Evolutionary conservation across 2,888 invertebrate species (phyloP), one percentile per base, ranked within the genome.

Genomic region (Ophion costatus): DNA sequence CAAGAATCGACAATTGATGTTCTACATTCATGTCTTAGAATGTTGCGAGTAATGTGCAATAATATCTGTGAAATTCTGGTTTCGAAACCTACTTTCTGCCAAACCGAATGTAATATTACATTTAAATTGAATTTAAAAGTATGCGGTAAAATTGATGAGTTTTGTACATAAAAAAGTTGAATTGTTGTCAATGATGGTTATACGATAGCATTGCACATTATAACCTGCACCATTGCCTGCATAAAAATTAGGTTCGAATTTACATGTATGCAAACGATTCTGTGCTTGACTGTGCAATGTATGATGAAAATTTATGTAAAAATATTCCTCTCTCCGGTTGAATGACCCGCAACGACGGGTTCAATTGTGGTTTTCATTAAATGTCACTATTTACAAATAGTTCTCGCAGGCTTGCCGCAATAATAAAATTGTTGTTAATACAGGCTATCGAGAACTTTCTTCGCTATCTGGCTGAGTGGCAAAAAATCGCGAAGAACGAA

Each of bases 381-480:
- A 51, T 51, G 51, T 42, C 22, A 73, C 59, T 59, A 59, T 59
- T 63, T 74, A 63, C 42, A 63, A 63, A 42, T 61, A 74, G 29
- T 63, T 74, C 24, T 74, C 45, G 29, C 24, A 74, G 63, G 63
- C 63, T 64, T 64, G 29, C 11, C n/a, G 51, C 64, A 64, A 64
- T 75, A 64, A 33, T 51, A 75, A 33, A 51, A 33, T 64, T 64
- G 29, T 74, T 75, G 64, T 64, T 75, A 29, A 51, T 64, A n/a
- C 61, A 79, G 71, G 69, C 79, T 45, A 80, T 80, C 42, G 38
- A 51, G 17, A 64, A 80, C 59, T 80, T 73, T 24, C 64, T 80
- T 6, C 38, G 56, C 20, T 80, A 80, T 29, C 73, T 80, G 56
- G 42, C 7, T 22, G 63, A 80, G 20, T 71, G 80, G 80, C 64